phyloP scores from a whole-genome alignment of 2,113 vertebrate genomes.

The Cairina moschata region DNA sequence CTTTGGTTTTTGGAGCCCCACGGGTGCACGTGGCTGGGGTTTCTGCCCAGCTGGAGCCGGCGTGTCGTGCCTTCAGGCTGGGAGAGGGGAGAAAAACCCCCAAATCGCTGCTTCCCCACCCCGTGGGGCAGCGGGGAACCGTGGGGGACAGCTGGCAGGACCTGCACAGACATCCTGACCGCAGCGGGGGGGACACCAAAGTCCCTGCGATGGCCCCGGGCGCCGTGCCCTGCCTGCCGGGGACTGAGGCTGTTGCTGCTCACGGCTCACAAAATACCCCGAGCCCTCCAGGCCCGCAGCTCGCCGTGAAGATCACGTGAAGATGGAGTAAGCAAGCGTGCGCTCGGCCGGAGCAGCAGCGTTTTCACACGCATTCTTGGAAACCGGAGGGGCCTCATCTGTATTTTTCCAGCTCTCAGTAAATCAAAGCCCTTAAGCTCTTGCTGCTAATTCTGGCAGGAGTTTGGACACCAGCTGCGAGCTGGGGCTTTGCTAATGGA shows the following conservation, averaged over 20 bases:
- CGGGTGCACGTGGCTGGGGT: background rate
- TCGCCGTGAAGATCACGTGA: background rate
- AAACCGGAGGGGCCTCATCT: constrained; percentile 20
- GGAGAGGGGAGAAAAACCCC: background rate
- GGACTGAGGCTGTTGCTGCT: background rate
- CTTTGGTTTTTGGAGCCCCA: background rate
- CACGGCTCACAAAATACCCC: background rate
- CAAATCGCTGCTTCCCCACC: background rate
- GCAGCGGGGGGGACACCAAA: background rate
- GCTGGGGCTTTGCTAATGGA: constrained; percentile 29
- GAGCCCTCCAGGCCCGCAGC: background rate
- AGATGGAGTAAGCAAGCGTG: background rate
- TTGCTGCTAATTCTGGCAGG: constrained; percentile 62
- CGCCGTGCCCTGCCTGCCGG: background rate
- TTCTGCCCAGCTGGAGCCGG: background rate
- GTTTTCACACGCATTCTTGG: background rate
- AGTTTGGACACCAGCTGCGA: constrained; percentile 58
- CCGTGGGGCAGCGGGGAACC: background rate
- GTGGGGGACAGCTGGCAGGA: background rate
- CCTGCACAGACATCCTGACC: too few relatives aligned
- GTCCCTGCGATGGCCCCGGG: fast-evolving
- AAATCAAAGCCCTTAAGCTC: constrained; percentile 65
- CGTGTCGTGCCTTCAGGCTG: too few relatives aligned
- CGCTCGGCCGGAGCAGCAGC: background rate
- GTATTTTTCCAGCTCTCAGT: constrained; percentile 47